Base-by-base conservation (phyloP, 2,113 vertebrate species). In the Ceyx margarethae region DNA sequence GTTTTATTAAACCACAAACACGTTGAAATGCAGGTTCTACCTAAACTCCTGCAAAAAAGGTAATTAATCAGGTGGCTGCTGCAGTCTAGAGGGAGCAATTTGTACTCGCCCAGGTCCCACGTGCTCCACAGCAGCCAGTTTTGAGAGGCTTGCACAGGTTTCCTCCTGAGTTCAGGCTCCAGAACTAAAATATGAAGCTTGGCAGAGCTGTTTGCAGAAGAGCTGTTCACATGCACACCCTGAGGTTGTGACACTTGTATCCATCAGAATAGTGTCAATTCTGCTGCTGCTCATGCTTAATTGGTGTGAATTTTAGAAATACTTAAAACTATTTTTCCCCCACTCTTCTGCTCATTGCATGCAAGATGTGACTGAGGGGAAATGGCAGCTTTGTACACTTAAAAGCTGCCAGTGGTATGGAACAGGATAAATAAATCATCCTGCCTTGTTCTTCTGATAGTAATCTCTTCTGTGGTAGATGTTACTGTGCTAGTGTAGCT, bases 21-120 rank as follows among this genome's bases (percentile, higher is more conserved):
- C 0, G 0, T 6, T 64, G 64, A 72, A 37, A 57, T 0, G 4
- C 50, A 54, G 21, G 15, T 37, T 37, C 28, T 45, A 51, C 45
- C 46, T n/a, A n/a, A 72, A 65, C 26, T 57, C 51, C 64, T 66
- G 67, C 23, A 74, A 56, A 81, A 58, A 37, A 57, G 21, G n/a
- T 33, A 46, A 81, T 65, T 62, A 62, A 72, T 80, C 25, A 67
- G 37, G 60, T 33, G 60, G 25, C 53, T 91, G 77, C 78, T 82
- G 67, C 29, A 46, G 84, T 50, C 50, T 2, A 66, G 11, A 6
- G 26, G 43, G 64, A 87, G n/a, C 48, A 50, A 18, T 64, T 89
- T 64, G 64, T 51, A 61, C 31, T 82, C 45, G 42, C 15, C 0
- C 0, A 33, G 26, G 19, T 43, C 50, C 54, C 18, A 13, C 0